Conservation (phyloP, 2,888 invertebrate genomes). For the Tupiocoris notatus region DNA sequence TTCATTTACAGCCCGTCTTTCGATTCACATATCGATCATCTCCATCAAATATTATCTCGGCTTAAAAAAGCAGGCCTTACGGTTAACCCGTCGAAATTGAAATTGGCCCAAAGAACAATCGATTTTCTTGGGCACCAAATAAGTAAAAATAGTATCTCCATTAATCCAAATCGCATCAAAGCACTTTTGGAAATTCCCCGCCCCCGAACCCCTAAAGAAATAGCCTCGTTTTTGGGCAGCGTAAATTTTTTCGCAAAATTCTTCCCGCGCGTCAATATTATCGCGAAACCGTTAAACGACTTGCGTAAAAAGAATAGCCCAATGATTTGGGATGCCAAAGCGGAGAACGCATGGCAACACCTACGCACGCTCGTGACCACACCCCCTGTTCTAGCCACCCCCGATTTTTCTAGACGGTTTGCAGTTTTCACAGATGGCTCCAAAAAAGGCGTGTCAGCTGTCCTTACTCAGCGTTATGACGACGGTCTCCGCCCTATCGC, state of each 20-base stretch:
- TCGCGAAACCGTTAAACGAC: conserved; percentile 48
- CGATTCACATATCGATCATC: conserved; percentile 35
- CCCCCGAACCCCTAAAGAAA: conserved; percentile 45
- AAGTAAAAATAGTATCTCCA: background rate
- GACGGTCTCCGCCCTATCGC: conserved; percentile 8
- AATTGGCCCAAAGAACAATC: conserved; percentile 19
- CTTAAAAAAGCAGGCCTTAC: conserved; percentile 45
- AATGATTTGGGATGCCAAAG: background rate
- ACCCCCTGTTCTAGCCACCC: conserved; percentile 22
- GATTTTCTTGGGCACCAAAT: conserved; percentile 37
- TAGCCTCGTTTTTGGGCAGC: conserved; percentile 49
- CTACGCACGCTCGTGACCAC: conserved; percentile 10
- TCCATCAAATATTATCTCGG: conserved; percentile 41
- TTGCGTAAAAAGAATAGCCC: too few species aligned
- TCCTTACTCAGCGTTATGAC: background rate
- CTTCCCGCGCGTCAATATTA: conserved; percentile 47
- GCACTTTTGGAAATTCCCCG: conserved; percentile 40
- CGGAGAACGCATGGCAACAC: conserved; percentile 21
- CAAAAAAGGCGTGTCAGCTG: conserved; percentile 8
- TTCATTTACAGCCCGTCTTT: conserved; percentile 37
- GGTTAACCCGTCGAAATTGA: conserved; percentile 48
- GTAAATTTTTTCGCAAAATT: conserved; percentile 50
- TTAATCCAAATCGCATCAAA: conserved; percentile 34
- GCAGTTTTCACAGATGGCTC: conserved; percentile 12
- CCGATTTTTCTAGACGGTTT: conserved; percentile 16